Evolutionary conservation across 2,888 invertebrate species (phyloP), one percentile per base, ranked within the genome.

Genomic region (Epiperipatus broadwayi): DNA sequence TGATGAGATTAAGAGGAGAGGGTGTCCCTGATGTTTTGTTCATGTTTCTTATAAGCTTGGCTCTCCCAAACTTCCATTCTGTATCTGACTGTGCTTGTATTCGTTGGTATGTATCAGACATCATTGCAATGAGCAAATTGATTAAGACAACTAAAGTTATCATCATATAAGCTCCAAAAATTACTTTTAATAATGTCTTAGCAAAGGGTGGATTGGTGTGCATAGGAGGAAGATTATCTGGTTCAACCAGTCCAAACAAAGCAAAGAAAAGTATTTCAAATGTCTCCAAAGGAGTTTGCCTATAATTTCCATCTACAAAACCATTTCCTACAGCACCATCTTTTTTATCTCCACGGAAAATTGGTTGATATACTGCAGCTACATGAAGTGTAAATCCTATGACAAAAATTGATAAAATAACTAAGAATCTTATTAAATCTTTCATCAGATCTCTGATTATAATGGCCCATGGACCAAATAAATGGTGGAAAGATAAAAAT

Each of bases 391-490:
- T 93, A 63, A 99, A 99, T 42, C 97, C 97, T 52, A 91, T 79
- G 49, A 99, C 85, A 64, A 99, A 99, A 59, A 99, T 89, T 21
- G 84, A 78, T 54, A 99, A 65, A 18, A 99, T 95, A 33, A 95
- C 93, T 45, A 99, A 70, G 61, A 99, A 99, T 55, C 89, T 69
- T n/a, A 83, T 83, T 49, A 91, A 67, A 60, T 91, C 89, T 59
- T 56, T 55, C 48, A 62, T 52, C 12, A 61, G 48, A 48, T 63
- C 61, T 16, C 93, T 83, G 53, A 99, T 99, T 58, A 99, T 99
- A 56, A 99, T 97, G 21, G 95, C 95, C 97, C 97, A 99, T 0
- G 97, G 97, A 33, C 97, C 97, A 58, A 99, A 99, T 15, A 99
- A 69, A 63, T 97, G 89, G 61, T 99, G 97, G 59, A 99, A 97